A percentile compares a stretch with the other conserved stretches of the same genome.
Evolutionary conservation across 2,797 vertebrate species (phyloP).

Genomic region (Silurus lanzhouensis): DNA sequence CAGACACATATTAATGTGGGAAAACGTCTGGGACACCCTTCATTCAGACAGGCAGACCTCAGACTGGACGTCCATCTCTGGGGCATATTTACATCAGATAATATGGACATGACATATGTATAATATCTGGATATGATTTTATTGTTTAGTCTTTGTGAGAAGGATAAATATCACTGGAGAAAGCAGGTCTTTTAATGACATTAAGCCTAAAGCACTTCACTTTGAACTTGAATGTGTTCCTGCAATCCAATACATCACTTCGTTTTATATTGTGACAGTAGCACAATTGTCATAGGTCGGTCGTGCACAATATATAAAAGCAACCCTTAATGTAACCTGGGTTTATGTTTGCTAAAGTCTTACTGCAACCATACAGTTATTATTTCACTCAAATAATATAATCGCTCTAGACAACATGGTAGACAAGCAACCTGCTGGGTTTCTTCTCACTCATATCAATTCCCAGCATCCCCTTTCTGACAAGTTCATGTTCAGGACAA

Average conservation of each 20-base stretch:
- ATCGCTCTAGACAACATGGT: slow-evolving; percentile 8
- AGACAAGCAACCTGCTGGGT: not conserved
- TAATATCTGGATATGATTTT: slow-evolving; percentile 60
- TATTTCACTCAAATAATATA: slow-evolving; percentile 13
- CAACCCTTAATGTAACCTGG: not conserved
- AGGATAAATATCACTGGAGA: not conserved
- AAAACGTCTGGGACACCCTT: slow-evolving; percentile 73
- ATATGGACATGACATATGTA: slow-evolving; percentile 66
- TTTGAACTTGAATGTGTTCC: slow-evolving; percentile 26
- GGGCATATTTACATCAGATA: slow-evolving; percentile 69
- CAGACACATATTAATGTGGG: slow-evolving; percentile 84
- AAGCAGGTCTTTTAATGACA: not conserved
- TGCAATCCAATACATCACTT: not conserved
- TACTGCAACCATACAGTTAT: not conserved
- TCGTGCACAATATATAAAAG: not conserved
- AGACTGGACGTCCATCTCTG: slow-evolving; percentile 77
- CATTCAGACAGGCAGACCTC: slow-evolving; percentile 63
- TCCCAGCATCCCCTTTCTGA: slow-evolving; percentile 19
- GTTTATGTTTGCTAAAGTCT: not conserved
- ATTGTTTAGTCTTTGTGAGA: not conserved
- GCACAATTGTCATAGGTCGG: not conserved
- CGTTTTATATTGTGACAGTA: not conserved
- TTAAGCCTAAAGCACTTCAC: slow-evolving; percentile 12
- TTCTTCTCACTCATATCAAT: slow-evolving; percentile 17
- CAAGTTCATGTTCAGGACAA: slow-evolving; percentile 31